Conservation (phyloP, 1,140 invertebrate genomes). For the Drosophila neocordata region DNA sequence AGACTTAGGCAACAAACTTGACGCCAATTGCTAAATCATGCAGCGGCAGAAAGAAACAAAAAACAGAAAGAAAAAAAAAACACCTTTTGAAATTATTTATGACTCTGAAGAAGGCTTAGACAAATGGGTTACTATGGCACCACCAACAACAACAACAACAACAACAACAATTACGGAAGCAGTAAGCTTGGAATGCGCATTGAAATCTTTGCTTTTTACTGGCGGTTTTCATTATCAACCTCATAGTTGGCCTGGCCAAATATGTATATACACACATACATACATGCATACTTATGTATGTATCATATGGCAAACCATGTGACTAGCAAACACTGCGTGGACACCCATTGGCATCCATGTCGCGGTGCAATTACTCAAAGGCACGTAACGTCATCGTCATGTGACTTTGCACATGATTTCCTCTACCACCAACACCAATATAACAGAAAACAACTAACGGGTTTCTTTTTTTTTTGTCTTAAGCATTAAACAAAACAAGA, state of each 20-base stretch:
- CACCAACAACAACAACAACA: slow-evolving; percentile 18
- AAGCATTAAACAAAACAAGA: slow-evolving; percentile 43
- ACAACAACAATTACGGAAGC: slow-evolving; percentile 53
- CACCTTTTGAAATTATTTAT: slow-evolving; percentile 31
- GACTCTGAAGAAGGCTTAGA: slow-evolving; percentile 34
- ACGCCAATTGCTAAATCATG: slow-evolving; percentile 73
- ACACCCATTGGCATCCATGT: slow-evolving; percentile 56
- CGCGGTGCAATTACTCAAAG: slow-evolving; percentile 69
- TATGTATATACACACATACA: no score
- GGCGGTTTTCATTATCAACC: slow-evolving; percentile 70
- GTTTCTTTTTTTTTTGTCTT: slow-evolving; percentile 26
- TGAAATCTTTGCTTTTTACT: slow-evolving; percentile 52
- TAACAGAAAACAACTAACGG: slow-evolving; percentile 38
- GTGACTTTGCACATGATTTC: slow-evolving; percentile 79
- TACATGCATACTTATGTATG: no score
- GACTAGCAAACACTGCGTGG: slow-evolving; percentile 22
- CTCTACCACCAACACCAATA: slow-evolving; percentile 64
- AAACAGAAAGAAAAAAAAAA: slow-evolving; percentile 22
- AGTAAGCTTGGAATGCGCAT: slow-evolving; percentile 51
- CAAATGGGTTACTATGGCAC: slow-evolving; percentile 60
- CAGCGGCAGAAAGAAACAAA: slow-evolving; percentile 32
- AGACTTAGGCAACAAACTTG: slow-evolving; percentile 77
- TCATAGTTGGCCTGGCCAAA: slow-evolving; percentile 46
- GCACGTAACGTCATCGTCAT: slow-evolving; percentile 72
- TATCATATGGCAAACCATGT: slow-evolving; percentile 14